Conservation (phyloP, 2,797 vertebrate species). For the Typhlichthys eigenmanni region DNA sequence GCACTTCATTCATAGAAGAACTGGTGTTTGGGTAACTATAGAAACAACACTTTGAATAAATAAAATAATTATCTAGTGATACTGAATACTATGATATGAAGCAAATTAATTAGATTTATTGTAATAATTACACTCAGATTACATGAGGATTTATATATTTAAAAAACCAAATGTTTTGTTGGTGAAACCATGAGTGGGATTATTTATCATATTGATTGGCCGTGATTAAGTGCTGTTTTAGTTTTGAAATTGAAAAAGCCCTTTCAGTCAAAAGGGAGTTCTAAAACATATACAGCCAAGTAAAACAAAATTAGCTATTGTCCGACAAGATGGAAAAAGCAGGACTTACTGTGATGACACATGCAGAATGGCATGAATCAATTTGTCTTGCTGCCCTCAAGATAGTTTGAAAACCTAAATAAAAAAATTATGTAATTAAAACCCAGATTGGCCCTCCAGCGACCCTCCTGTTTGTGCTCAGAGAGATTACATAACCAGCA, state of each 20-base stretch:
- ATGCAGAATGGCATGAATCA: not conserved
- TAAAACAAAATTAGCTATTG: not conserved
- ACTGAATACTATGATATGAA: too few relatives aligned
- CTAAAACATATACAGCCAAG: constrained; percentile 18
- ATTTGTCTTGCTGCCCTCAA: constrained; percentile 12
- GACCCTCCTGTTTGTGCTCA: constrained; percentile 2
- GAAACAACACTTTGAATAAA: too few relatives aligned
- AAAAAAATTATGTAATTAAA: constrained; percentile 6
- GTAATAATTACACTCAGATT: too few relatives aligned
- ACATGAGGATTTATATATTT: too few relatives aligned
- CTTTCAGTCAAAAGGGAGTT: not conserved
- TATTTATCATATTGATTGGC: too few relatives aligned
- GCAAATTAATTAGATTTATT: too few relatives aligned
- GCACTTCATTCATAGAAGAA: too few relatives aligned
- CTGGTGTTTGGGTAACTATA: too few relatives aligned
- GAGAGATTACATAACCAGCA: not conserved
- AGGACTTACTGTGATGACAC: not conserved
- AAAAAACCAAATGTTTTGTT: too few relatives aligned
- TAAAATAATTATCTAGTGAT: too few relatives aligned
- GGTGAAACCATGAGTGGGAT: too few relatives aligned
- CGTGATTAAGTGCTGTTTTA: too few relatives aligned
- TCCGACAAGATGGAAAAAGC: not conserved
- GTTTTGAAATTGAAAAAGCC: not conserved
- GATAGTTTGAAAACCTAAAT: constrained; percentile 7
- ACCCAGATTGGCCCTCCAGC: not conserved